phyloP scores from a whole-genome alignment of 2,797 vertebrate species.

The Falco novaeseelandiae region DNA sequence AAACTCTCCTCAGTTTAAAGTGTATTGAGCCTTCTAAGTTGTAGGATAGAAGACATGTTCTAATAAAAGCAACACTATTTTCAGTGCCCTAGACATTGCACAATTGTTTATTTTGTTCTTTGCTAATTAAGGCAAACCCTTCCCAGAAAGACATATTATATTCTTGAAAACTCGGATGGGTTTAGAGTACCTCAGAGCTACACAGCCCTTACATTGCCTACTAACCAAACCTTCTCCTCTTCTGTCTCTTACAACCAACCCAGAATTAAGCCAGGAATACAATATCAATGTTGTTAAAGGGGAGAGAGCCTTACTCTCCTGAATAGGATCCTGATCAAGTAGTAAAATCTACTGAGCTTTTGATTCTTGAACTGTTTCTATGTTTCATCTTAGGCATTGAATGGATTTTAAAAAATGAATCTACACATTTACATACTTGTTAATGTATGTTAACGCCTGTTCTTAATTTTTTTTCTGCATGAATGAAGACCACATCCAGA shows the following conservation, averaged over 20 bases:
- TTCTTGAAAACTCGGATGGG: not conserved
- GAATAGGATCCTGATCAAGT: not conserved
- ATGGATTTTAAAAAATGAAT: not conserved
- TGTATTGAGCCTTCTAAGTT: rapidly evolving
- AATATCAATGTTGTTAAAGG: not conserved
- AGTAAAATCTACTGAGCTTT: not conserved
- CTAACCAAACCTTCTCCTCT: not conserved
- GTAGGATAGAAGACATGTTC: not conserved
- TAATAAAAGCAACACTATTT: not conserved
- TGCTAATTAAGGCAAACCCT: not conserved
- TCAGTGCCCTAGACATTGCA: not conserved
- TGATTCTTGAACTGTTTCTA: not conserved
- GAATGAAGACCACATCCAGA: not conserved
- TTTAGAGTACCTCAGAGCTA: not conserved
- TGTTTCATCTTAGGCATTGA: not conserved
- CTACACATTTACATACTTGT: not conserved
- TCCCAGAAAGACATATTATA: not conserved
- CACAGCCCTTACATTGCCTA: not conserved
- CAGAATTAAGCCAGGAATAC: not conserved
- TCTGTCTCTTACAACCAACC: not conserved
- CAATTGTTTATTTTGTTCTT: not conserved
- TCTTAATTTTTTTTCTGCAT: not conserved
- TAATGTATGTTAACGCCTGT: too few relatives aligned
- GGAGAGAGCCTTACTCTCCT: not conserved
- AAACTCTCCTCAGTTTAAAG: not conserved